These are phyloP conservation scores for Calycopis cecrops DNA, from an alignment of 1,140 invertebrate species.

Conservation along the genomic window DNA sequence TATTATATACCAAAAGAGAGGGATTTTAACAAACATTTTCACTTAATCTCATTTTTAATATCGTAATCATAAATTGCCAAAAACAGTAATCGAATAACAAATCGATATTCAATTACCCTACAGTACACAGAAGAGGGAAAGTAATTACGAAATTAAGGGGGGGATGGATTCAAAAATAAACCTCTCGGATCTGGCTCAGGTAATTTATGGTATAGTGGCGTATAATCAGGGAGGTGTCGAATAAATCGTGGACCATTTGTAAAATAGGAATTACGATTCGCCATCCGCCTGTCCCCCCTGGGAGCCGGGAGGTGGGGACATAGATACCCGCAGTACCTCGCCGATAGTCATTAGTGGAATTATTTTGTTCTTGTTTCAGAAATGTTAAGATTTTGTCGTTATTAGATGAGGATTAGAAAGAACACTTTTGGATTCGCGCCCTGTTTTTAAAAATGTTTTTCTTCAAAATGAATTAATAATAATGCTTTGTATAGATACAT, in stretches of 20 bases:
- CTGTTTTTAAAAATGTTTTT: too few relatives aligned
- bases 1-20: too few relatives aligned
- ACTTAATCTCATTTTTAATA: slow-evolving; percentile 28
- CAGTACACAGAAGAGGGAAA: slow-evolving; percentile 17
- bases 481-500: too few relatives aligned
- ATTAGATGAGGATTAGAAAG: too few relatives aligned
- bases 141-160: slow-evolving; percentile 42
- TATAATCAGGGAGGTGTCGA: slow-evolving; percentile 68
- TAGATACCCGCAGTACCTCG: slow-evolving; percentile 1
- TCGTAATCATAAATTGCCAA: too few relatives aligned
- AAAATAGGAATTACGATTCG: slow-evolving; percentile 68
- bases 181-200: slow-evolving; percentile 24
- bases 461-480: too few relatives aligned
- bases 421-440: too few relatives aligned
- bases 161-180: too few relatives aligned
- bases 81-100: too few relatives aligned
- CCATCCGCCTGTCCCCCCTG: slow-evolving; percentile 47
- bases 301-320: slow-evolving; percentile 12
- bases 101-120: slow-evolving; percentile 23
- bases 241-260: slow-evolving; percentile 72
- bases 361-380: neutral
- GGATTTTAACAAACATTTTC: too few relatives aligned
- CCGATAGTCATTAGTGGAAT: neutral
- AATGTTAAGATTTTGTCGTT: too few relatives aligned
- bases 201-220: slow-evolving; percentile 64